Percentiles rank a stretch among this genome's conserved stretches.
phyloP scores from a whole-genome alignment of 2,113 vertebrate species.

The Athene noctua region DNA sequence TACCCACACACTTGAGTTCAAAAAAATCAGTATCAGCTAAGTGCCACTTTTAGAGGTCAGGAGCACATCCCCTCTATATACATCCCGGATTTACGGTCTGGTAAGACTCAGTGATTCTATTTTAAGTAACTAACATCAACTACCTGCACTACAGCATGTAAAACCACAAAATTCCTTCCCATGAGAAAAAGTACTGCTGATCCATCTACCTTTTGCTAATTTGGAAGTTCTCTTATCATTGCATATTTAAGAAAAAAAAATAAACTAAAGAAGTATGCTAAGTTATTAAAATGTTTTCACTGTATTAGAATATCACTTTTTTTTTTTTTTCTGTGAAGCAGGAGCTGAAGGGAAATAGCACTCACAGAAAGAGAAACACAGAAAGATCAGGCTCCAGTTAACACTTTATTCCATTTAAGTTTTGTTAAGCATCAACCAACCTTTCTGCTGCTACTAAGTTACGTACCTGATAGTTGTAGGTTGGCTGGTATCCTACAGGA shows the following conservation, averaged over 20 bases:
- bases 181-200: background rate
- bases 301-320: background rate
- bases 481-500: slow-evolving; percentile 83
- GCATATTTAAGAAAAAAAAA: too few relatives aligned
- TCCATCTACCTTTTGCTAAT: background rate
- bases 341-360: background rate
- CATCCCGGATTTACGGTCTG: background rate
- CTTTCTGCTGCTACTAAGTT: background rate
- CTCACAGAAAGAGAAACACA: background rate
- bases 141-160: fast-evolving
- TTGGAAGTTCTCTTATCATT: background rate
- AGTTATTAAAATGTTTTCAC: background rate
- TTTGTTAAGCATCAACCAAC: background rate
- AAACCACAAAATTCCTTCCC: background rate
- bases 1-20: background rate
- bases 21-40: background rate
- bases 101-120: background rate
- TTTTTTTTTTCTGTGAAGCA: background rate
- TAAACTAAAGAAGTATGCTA: background rate
- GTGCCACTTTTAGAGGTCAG: background rate
- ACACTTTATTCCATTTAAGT: background rate
- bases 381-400: background rate
- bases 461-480: slow-evolving; percentile 87
- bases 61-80: background rate
- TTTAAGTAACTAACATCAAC: background rate